Conservation (phyloP, 2,113 vertebrate genomes). For the Leptosomus discolor region DNA sequence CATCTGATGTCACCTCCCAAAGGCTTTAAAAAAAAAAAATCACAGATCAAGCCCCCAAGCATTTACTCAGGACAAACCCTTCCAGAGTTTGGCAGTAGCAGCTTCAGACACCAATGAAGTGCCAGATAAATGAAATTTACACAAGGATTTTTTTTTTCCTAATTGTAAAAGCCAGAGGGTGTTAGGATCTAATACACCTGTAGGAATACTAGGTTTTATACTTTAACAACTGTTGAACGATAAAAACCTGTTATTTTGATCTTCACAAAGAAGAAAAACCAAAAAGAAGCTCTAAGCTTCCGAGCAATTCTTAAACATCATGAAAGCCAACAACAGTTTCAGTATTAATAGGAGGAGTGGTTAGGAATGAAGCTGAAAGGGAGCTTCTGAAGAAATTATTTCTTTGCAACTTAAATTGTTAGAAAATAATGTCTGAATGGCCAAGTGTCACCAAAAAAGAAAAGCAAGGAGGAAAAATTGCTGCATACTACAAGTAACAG, state of each 20-base stretch:
- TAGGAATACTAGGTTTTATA: neutral
- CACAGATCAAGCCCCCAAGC: neutral
- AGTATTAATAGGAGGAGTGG: neutral
- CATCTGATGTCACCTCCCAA: constrained; percentile 17
- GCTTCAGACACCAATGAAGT: neutral
- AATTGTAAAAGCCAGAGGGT: neutral
- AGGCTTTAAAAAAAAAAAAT: neutral
- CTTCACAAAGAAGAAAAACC: neutral
- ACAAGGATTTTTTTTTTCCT: neutral
- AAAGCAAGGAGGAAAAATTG: neutral
- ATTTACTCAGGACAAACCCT: neutral
- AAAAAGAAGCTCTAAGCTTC: neutral
- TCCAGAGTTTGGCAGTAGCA: neutral
- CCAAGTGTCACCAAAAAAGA: neutral
- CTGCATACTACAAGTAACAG: neutral
- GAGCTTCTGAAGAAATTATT: neutral
- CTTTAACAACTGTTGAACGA: neutral
- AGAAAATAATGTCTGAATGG: neutral
- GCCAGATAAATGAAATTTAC: neutral
- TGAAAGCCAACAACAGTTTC: neutral
- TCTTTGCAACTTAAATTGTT: neutral
- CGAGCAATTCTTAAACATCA: neutral
- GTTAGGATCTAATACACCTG: neutral
- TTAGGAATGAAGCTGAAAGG: neutral
- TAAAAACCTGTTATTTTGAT: neutral